These are phyloP conservation scores for Fundulus diaphanus DNA, from an alignment of 2,797 vertebrate species.

Conservation along the genomic window DNA sequence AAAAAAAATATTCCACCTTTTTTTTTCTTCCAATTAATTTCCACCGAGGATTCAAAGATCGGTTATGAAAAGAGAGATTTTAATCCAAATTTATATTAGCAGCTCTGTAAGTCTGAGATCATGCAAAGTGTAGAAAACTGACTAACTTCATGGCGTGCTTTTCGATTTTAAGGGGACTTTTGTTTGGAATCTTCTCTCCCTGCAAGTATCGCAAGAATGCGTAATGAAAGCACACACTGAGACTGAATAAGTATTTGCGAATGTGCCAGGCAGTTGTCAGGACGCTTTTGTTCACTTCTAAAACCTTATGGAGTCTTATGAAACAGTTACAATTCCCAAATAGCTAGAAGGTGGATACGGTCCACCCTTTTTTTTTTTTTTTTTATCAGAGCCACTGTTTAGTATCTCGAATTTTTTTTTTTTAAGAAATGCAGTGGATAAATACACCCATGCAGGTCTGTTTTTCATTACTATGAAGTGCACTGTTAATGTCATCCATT, in stretches of 20 bases:
- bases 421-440: slow-evolving; percentile 3
- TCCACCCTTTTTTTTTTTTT: slow-evolving; percentile 11
- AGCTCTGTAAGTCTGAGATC: slow-evolving; percentile 26
- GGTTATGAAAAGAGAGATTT: slow-evolving; percentile 31
- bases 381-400: slow-evolving; percentile 6
- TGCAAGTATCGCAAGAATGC: slow-evolving; percentile 71
- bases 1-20: neutral
- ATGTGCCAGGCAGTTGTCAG: slow-evolving; percentile 63
- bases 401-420: slow-evolving; percentile 14
- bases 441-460: slow-evolving; percentile 6
- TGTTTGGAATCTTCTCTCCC: slow-evolving; percentile 69
- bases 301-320: slow-evolving; percentile 52
- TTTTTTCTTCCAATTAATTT: slow-evolving; percentile 34
- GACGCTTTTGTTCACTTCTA: slow-evolving; percentile 58
- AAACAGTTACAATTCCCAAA: slow-evolving; percentile 23
- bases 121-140: slow-evolving; percentile 20
- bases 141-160: slow-evolving; percentile 50
- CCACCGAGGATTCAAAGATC: slow-evolving; percentile 6
- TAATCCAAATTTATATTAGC: slow-evolving; percentile 11
- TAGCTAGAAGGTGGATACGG: slow-evolving; percentile 12
- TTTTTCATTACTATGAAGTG: neutral
- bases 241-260: slow-evolving; percentile 65
- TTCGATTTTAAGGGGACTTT: slow-evolving; percentile 62
- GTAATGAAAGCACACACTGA: slow-evolving; percentile 70
- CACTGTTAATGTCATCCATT: neutral